Evolutionary conservation across 2,888 invertebrate species (phyloP).

Genomic region (Ephialtes manifestator): DNA sequence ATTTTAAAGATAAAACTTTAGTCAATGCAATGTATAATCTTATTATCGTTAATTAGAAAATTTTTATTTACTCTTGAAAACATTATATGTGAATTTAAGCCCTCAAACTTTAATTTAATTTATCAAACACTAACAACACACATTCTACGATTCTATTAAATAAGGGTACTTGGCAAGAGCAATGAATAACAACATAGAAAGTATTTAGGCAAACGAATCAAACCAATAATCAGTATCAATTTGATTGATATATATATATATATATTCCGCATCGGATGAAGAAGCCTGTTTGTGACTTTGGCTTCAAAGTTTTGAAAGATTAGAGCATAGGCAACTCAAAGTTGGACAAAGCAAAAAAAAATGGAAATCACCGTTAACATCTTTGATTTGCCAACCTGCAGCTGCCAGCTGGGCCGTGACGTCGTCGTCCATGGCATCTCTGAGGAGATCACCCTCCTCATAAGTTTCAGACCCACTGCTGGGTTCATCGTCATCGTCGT

Average conservation of each 20-base stretch:
- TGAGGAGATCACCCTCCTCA: slow-evolving; percentile 94
- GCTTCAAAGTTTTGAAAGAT: slow-evolving; percentile 43
- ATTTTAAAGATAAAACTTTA: neutral
- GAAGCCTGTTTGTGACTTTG: slow-evolving; percentile 70
- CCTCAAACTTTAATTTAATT: too few relatives aligned
- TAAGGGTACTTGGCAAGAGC: neutral
- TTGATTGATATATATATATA: slow-evolving; percentile 12
- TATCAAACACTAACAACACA: neutral
- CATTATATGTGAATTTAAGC: too few relatives aligned
- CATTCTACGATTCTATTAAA: neutral
- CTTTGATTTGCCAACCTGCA: slow-evolving; percentile 91
- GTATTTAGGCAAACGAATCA: neutral
- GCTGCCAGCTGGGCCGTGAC: slow-evolving; percentile 98
- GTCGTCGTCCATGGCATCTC: slow-evolving; percentile 95
- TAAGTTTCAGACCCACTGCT: slow-evolving; percentile 93
- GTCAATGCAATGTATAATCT: neutral
- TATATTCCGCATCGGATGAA: slow-evolving; percentile 65
- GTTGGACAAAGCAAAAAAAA: slow-evolving; percentile 55
- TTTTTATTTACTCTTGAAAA: neutral
- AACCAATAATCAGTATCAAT: slow-evolving; percentile 2
- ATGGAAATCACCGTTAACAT: slow-evolving; percentile 86
- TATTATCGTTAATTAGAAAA: neutral
- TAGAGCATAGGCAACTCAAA: slow-evolving; percentile 54
- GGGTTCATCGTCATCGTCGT: slow-evolving; percentile 94
- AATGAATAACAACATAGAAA: neutral